Base-by-base conservation (phyloP, 2,888 invertebrate species). In the Hyposoter didymator region DNA sequence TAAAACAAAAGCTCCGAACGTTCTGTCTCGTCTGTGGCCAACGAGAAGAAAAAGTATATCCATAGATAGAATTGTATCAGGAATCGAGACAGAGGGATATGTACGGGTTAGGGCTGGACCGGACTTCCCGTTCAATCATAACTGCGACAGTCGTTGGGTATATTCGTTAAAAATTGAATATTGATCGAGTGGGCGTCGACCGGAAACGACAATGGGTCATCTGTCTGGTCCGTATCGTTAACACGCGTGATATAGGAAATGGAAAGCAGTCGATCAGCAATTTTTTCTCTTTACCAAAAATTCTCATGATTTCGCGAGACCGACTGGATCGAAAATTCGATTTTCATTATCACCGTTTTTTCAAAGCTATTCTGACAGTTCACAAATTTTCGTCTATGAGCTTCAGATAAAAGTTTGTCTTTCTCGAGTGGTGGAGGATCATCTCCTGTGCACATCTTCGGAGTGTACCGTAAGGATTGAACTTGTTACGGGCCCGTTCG, bases 121-220 rank as follows among this genome's bases (percentile, higher is more conserved):
- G 66, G 70, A 76, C 49, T 76, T 72, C 72, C 72, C 74, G 69
- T 73, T 79, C 67, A 73, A 84, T 84, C 79, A 74, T 74, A 74
- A 74, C 84, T 19, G 59, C 69, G 73, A 45, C 73, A 66, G 47
- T n/a, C 55, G 35, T 73, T 69, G 43, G 72, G n/a, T 52, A 55
- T 69, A 73, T 67, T 73, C 73, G 67, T 62, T 73, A 64, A 78
- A 59, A 64, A 83, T 79, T 43, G 79, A 83, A 73, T 79, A 79
- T 83, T 67, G 83, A 66, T 47, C 52, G 43, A 39, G 39, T 73
- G 73, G 52, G 22, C 66, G 73, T 64, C 69, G 39, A 76, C 75
- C 62, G 62, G 69, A 62, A 76, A 70, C 69, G 14, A 39, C 17
- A 6, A 45, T 59, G 73, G 32, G 70, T 49, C 70, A 70, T 32